Evolutionary conservation across 2,113 vertebrate species (phyloP), one percentile per base, ranked within the genome.

Genomic region (Tetrao urogallus): DNA sequence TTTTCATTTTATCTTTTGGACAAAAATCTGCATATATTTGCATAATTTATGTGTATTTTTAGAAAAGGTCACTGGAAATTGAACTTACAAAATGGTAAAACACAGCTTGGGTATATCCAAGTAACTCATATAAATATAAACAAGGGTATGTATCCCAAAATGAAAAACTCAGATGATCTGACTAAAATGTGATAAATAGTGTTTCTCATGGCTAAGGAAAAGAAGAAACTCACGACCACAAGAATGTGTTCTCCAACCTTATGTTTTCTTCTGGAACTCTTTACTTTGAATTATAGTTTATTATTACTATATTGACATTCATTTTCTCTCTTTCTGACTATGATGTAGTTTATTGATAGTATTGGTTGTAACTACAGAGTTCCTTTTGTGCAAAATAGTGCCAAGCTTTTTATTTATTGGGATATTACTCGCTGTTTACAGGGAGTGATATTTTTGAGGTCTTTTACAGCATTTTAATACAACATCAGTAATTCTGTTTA

Each of bases 241-340:
- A 63, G 13, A 34, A 84, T 9, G 5, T 65, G 6, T 60, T 78
- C 34, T 84, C 80, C 10, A 11, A 63, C 32, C 8, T 48, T 6
- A 6, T 50, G 12, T 36, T 71, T 86, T 74, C 9, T 10, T 75
- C 21, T 74, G 34, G 21, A 81, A 43, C 1, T 65, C 1, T 92
- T 72, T 57, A 66, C 54, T 86, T 78, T 79, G 58, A 61, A 56
- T 56, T 64, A 10, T 12, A 32, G 3, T 34, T 87, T 54, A 43
- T 58, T 87, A 43, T 88, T 67, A 54, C 71, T 94, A 86, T 89
- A 77, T 13, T 32, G 28, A 56, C 79, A 81, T 61, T 70, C 0
- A 61, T 76, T 96, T 95, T 93, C 34, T 94, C 72, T 94, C 83
- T 77, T 91, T 91, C 57, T 73, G 52, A 21, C 91, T 95, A 15